Evolutionary conservation across 2,888 invertebrate genomes (phyloP).

Genomic region (Drosophila multiciliata): DNA sequence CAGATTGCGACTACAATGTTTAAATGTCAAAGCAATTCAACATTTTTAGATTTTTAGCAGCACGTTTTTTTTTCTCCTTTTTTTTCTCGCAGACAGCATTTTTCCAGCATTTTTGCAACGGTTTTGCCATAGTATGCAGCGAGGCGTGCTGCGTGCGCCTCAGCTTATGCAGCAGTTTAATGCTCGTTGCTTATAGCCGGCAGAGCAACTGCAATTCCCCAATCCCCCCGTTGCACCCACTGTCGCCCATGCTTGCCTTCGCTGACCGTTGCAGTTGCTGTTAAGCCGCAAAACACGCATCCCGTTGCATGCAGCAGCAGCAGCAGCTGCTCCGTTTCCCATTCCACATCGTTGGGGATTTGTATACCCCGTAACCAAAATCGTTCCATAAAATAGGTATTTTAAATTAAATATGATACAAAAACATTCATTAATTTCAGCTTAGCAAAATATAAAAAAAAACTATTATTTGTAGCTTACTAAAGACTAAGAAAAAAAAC

Average conservation of each 20-base stretch:
- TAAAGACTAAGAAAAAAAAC: not conserved
- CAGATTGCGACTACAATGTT: slow-evolving; percentile 46
- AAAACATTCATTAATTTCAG: not conserved
- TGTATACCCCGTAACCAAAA: slow-evolving; percentile 8
- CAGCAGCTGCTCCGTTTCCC: slow-evolving; percentile 13
- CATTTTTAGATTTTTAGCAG: slow-evolving; percentile 9
- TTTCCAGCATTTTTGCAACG: slow-evolving; percentile 26
- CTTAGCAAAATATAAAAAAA: not conserved
- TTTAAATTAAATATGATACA: not conserved
- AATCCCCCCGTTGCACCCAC: no score
- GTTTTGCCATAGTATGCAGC: slow-evolving; percentile 36
- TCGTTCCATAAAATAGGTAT: not conserved
- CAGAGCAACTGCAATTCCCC: not conserved
- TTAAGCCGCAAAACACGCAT: slow-evolving; percentile 59
- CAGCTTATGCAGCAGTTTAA: slow-evolving; percentile 67
- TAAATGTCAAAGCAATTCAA: slow-evolving; percentile 60
- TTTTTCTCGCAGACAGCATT: slow-evolving; percentile 9
- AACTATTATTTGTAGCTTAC: not conserved
- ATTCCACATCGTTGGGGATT: slow-evolving; percentile 3
- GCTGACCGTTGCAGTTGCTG: slow-evolving; percentile 57
- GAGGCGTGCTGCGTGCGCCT: slow-evolving; percentile 44
- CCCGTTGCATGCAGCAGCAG: slow-evolving; percentile 31
- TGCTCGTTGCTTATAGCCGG: slow-evolving; percentile 25
- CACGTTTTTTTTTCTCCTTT: not conserved
- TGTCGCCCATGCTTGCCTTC: not conserved